A percentile compares a stretch with the other conserved stretches of the same genome.
Evolutionary conservation across 2,888 invertebrate species (phyloP).

Genomic region (Agriopis aurantiaria): DNA sequence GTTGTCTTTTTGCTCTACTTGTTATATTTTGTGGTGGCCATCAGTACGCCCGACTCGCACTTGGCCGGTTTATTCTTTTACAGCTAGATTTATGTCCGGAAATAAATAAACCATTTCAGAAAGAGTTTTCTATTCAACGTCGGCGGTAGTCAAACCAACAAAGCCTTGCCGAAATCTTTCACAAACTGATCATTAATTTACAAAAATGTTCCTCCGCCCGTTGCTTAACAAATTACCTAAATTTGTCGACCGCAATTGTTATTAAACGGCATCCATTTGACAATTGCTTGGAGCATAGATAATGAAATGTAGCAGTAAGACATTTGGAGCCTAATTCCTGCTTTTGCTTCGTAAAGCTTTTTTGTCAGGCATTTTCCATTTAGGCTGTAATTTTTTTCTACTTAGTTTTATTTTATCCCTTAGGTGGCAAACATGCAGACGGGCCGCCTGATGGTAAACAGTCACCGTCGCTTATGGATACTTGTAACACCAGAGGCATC

Average conservation of each 20-base stretch:
- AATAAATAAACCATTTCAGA: not conserved
- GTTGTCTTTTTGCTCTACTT: too few relatives aligned
- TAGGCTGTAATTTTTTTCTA: too few relatives aligned
- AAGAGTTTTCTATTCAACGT: slow-evolving; percentile 5
- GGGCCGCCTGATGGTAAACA: too few relatives aligned
- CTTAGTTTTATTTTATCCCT: too few relatives aligned
- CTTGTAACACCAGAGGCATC: too few relatives aligned
- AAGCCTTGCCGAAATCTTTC: slow-evolving; percentile 24
- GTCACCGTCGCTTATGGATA: too few relatives aligned
- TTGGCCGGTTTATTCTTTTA: not conserved
- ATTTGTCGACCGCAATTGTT: slow-evolving; percentile 45
- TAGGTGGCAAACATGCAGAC: too few relatives aligned
- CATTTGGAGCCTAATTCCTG: not conserved
- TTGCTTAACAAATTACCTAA: slow-evolving; percentile 38
- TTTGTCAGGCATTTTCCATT: too few relatives aligned
- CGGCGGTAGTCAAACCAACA: slow-evolving; percentile 18
- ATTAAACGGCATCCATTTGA: slow-evolving; percentile 46
- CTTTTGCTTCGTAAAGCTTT: too few relatives aligned
- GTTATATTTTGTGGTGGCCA: too few relatives aligned
- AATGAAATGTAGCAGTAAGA: slow-evolving; percentile 11
- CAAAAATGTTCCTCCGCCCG: slow-evolving; percentile 23
- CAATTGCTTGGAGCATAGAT: slow-evolving; percentile 34
- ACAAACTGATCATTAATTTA: slow-evolving; percentile 29
- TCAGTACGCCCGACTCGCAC: too few relatives aligned
- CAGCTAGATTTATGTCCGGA: slow-evolving; percentile 10